Percentiles rank a stretch among this genome's conserved stretches.
Conservation (phyloP, 2,797 vertebrate species). For the Megaceryle alcyon region DNA sequence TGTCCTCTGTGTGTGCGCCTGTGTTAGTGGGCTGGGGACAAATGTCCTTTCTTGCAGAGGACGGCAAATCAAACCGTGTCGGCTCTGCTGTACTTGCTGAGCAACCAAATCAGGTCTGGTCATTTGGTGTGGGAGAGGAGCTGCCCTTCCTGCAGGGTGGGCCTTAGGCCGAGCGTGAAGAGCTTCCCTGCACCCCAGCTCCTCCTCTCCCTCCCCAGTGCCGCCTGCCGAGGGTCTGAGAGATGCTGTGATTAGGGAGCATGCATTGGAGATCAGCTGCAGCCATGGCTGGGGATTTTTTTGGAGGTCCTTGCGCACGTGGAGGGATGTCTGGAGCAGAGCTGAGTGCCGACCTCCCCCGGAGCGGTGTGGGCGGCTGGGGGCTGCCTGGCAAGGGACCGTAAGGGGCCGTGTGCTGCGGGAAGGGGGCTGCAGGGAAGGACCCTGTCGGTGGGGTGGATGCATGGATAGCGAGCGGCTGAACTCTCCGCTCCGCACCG, state of each 20-base stretch:
- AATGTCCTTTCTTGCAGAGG: not conserved
- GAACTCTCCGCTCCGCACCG: not conserved
- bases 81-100: not conserved
- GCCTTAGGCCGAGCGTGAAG: not conserved
- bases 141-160: not conserved
- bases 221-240: not conserved
- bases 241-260: not conserved
- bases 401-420: not conserved
- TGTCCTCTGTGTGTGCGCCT: not conserved
- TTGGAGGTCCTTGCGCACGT: not conserved
- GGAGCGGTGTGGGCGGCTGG: not conserved
- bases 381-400: not conserved
- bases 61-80: not conserved
- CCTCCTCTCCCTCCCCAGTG: not conserved
- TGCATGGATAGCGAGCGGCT: not conserved
- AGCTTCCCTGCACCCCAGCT: not conserved
- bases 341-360: not conserved
- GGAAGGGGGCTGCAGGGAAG: too few relatives aligned
- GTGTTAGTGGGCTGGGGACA: not conserved
- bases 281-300: not conserved
- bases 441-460: rapidly evolving
- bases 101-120: not conserved
- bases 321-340: not conserved
- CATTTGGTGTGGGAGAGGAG: not conserved
- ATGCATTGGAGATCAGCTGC: not conserved